These are phyloP conservation scores for Pammene fasciana DNA, from an alignment of 2,888 invertebrate genomes.

Conservation along the genomic window DNA sequence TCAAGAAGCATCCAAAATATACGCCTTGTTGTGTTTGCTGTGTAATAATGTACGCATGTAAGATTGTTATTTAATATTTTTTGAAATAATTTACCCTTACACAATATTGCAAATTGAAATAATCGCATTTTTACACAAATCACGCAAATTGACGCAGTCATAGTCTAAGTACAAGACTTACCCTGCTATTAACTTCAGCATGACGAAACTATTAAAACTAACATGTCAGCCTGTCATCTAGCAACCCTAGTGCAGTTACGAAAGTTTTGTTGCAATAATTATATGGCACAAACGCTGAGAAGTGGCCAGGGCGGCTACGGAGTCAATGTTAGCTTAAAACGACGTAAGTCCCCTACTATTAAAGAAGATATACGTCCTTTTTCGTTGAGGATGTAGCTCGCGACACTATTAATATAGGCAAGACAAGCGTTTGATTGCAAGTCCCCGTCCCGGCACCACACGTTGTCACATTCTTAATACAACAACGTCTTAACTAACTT, in stretches of 20 bases:
- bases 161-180: constrained; percentile 14
- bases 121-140: constrained; percentile 13
- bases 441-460: constrained; percentile 49
- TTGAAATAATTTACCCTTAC: no score
- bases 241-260: constrained; percentile 58
- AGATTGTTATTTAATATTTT: no score
- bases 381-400: constrained; percentile 63
- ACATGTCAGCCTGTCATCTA: constrained; percentile 36
- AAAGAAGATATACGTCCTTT: constrained; percentile 3
- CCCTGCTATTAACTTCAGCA: constrained; percentile 27
- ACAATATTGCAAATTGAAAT: constrained; percentile 4
- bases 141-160: constrained; percentile 4
- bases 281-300: constrained; percentile 58
- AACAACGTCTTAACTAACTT: constrained; percentile 5
- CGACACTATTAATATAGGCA: constrained; percentile 68
- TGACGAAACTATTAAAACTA: constrained; percentile 41
- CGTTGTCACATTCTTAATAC: constrained; percentile 13
- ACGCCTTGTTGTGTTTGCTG: no score
- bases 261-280: constrained; percentile 76
- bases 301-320: constrained; percentile 49
- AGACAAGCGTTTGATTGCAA: constrained; percentile 73
- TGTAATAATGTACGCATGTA: no score
- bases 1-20: no score
- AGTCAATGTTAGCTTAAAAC: neutral
- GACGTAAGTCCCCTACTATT: neutral